Evolutionary conservation across 2,888 invertebrate genomes (phyloP).

Genomic region (Congeria kusceri): DNA sequence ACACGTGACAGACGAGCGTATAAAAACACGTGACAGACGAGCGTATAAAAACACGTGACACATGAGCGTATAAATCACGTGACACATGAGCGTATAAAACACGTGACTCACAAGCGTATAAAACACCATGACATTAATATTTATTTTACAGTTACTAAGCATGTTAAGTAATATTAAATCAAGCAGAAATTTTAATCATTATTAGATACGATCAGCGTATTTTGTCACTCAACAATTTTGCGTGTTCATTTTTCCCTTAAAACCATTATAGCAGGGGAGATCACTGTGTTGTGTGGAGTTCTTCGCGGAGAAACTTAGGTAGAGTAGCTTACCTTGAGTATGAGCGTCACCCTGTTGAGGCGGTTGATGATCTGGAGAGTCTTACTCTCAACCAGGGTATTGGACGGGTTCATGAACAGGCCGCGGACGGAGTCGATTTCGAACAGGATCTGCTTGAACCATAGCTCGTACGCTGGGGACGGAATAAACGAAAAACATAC

Average conservation of each 20-base stretch:
- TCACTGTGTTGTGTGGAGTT: no score
- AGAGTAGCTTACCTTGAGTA: conserved; percentile 87
- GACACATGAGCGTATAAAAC: background rate
- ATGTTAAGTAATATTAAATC: no score
- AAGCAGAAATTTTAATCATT: no score
- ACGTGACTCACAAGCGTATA: background rate
- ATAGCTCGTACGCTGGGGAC: conserved; percentile 95
- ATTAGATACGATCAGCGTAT: no score
- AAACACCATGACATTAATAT: no score
- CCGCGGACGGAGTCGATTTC: conserved; percentile 97
- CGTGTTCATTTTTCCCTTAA: no score
- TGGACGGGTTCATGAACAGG: conserved; percentile 89
- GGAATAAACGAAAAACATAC: no score
- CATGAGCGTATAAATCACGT: background rate
- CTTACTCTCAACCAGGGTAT: conserved; percentile 94
- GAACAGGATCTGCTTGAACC: conserved; percentile 99
- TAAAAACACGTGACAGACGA: no score
- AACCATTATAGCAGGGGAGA: no score
- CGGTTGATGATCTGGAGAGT: conserved; percentile 96
- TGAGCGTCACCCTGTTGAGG: conserved; percentile 95
- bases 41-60: background rate
- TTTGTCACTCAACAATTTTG: no score
- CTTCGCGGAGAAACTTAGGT: no score
- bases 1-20: background rate
- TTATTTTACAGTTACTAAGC: no score